These are phyloP conservation scores for Bombus confusus DNA, from an alignment of 1,140 invertebrate genomes.

Conservation along the genomic window DNA sequence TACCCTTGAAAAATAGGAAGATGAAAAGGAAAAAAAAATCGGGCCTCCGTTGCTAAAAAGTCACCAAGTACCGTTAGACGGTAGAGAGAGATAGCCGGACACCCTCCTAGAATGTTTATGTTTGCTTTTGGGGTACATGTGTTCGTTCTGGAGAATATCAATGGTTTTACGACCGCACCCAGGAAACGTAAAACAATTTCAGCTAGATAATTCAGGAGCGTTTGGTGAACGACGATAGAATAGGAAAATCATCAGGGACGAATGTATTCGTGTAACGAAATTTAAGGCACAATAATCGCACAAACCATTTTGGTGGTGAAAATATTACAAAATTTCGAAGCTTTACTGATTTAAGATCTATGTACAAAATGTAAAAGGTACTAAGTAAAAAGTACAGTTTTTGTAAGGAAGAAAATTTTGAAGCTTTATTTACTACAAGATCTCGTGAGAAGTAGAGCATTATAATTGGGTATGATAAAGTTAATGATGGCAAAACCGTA, in stretches of 20 bases:
- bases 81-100: conserved; percentile 19
- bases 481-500: too few relatives aligned
- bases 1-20: conserved; percentile 17
- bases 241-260: background rate
- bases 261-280: background rate
- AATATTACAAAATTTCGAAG: background rate
- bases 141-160: conserved; percentile 15
- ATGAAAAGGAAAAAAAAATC: conserved; percentile 35
- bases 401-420: too few relatives aligned
- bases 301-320: background rate
- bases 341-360: too few relatives aligned
- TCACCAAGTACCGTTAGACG: conserved; percentile 22
- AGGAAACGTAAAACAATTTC: conserved; percentile 1
- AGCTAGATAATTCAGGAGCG: conserved; percentile 3
- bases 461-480: background rate
- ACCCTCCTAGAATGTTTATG: conserved; percentile 26
- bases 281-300: background rate
- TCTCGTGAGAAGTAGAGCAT: background rate
- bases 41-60: conserved; percentile 24
- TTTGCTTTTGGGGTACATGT: background rate
- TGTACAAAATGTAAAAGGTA: too few relatives aligned
- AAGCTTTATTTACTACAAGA: too few relatives aligned
- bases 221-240: background rate
- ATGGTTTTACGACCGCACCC: conserved; percentile 27
- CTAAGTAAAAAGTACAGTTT: background rate